A percentile compares a stretch with the other conserved stretches of the same genome.
Evolutionary conservation across 2,797 vertebrate genomes (phyloP).

Genomic region (Parauchenoglanis punctatus): DNA sequence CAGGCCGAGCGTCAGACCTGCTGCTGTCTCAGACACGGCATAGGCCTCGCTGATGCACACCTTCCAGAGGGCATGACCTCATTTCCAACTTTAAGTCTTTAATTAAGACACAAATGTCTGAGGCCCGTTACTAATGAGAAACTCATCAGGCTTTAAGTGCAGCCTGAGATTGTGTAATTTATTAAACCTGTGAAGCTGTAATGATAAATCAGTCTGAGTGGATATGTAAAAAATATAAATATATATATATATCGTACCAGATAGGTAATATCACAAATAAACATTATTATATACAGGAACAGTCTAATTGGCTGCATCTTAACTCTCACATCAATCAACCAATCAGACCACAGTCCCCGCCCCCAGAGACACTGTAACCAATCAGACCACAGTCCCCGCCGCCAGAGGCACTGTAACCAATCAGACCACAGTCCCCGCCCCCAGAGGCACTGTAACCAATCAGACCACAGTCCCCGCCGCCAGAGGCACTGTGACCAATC

Average conservation of each 20-base stretch:
- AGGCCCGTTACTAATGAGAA: constrained; percentile 57
- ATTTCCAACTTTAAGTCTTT: neutral
- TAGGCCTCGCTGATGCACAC: neutral
- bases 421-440: neutral
- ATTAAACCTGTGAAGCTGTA: neutral
- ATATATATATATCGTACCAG: neutral
- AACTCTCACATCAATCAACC: neutral
- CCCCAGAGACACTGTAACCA: neutral
- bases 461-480: neutral
- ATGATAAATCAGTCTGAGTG: neutral
- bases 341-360: neutral
- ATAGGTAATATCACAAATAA: neutral
- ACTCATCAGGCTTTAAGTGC: constrained; percentile 57
- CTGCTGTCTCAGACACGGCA: no score
- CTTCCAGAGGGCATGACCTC: neutral
- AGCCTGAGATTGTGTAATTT: neutral
- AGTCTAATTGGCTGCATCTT: neutral
- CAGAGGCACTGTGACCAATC: neutral
- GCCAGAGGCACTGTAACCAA: neutral
- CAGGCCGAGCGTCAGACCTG: neutral
- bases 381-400: neutral
- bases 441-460: neutral
- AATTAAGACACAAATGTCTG: constrained; percentile 1
- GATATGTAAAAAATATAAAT: neutral
- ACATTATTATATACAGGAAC: neutral